These are phyloP conservation scores for Pollenia amentaria DNA, from an alignment of 2,888 invertebrate genomes.

Conservation along the genomic window DNA sequence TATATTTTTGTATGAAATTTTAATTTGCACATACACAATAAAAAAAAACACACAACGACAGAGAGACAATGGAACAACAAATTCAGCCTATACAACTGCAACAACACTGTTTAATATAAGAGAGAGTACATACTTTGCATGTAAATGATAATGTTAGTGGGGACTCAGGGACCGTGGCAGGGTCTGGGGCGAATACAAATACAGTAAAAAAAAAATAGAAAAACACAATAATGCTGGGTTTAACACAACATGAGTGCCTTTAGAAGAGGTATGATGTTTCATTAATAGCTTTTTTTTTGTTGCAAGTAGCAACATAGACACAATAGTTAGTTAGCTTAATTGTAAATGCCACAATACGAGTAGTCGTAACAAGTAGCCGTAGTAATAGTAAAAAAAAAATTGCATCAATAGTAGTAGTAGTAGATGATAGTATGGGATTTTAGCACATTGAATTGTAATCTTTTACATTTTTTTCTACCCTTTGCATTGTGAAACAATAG, in stretches of 20 bases:
- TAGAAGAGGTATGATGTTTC: slow-evolving; percentile 34
- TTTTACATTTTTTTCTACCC: slow-evolving; percentile 21
- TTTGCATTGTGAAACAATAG: slow-evolving; percentile 41
- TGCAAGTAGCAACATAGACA: slow-evolving; percentile 31
- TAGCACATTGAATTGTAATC: slow-evolving; percentile 25
- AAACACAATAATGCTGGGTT: slow-evolving; percentile 9
- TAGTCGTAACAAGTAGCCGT: neutral
- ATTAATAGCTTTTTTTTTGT: slow-evolving; percentile 40
- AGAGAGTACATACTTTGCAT: neutral
- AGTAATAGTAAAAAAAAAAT: slow-evolving; percentile 18
- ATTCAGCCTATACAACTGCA: slow-evolving; percentile 58
- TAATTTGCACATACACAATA: slow-evolving; percentile 42
- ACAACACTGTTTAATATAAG: slow-evolving; percentile 31
- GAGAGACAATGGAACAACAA: slow-evolving; percentile 53
- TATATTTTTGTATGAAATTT: slow-evolving; percentile 55
- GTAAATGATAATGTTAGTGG: slow-evolving; percentile 12
- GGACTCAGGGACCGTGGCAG: neutral
- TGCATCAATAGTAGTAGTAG: slow-evolving; percentile 16
- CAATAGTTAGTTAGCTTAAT: slow-evolving; percentile 67
- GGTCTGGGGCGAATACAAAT: neutral
- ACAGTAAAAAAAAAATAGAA: neutral
- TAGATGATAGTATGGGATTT: slow-evolving; percentile 37
- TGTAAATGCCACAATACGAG: slow-evolving; percentile 41
- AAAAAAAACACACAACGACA: neutral
- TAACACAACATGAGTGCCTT: neutral